Conservation (phyloP, 1,140 invertebrate genomes). For the Drosophila orena region DNA sequence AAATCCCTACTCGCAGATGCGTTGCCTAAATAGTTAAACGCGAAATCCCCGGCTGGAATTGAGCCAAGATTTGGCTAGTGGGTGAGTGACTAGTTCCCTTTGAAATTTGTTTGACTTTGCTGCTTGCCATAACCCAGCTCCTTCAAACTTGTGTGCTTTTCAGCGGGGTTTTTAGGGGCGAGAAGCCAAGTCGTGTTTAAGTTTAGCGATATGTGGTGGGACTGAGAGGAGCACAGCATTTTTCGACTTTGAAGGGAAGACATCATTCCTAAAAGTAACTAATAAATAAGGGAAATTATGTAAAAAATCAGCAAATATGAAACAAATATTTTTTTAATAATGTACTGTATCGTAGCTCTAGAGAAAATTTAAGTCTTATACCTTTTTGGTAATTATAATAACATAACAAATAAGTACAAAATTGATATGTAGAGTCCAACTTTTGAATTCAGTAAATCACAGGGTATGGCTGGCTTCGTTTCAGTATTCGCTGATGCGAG, state of each 20-base stretch:
- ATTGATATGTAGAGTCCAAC: neutral
- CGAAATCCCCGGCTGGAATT: slow-evolving; percentile 28
- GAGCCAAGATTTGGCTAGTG: slow-evolving; percentile 6
- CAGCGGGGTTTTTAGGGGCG: slow-evolving; percentile 5
- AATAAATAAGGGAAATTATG: too few relatives aligned
- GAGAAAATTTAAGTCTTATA: too few relatives aligned
- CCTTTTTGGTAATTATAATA: neutral
- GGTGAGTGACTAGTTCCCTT: slow-evolving; percentile 16
- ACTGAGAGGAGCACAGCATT: neutral
- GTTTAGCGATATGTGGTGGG: neutral
- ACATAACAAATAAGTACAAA: neutral
- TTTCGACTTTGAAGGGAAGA: neutral
- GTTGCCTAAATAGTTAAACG: slow-evolving; percentile 53
- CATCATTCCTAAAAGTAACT: neutral
- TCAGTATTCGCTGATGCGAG: neutral
- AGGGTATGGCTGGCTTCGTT: neutral
- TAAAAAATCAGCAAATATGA: too few relatives aligned
- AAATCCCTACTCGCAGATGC: slow-evolving; percentile 20
- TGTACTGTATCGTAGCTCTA: too few relatives aligned
- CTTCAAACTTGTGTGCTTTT: slow-evolving; percentile 21
- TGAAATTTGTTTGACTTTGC: slow-evolving; percentile 57
- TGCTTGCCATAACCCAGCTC: slow-evolving; percentile 11
- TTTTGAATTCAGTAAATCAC: neutral
- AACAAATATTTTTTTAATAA: too few relatives aligned
- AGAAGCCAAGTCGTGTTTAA: slow-evolving; percentile 12